phyloP scores from a whole-genome alignment of 2,797 vertebrate species.

The Hyperoplus lanceolatus region DNA sequence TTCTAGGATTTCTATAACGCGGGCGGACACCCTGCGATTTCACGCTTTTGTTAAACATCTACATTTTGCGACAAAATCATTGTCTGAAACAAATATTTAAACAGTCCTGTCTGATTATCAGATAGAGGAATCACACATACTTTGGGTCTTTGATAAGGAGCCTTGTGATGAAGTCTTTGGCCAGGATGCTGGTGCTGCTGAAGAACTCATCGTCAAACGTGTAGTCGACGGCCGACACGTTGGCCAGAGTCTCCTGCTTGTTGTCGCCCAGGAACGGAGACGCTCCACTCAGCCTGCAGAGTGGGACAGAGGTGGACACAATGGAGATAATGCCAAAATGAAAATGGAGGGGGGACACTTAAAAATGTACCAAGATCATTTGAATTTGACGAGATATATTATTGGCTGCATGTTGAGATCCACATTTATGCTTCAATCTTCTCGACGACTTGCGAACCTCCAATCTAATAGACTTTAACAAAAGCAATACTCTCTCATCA shows the following conservation, averaged over 20 bases:
- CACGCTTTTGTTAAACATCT: background rate
- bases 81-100: background rate
- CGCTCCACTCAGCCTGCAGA: slow-evolving; percentile 92
- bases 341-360: background rate
- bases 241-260: slow-evolving; percentile 98
- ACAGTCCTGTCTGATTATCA: background rate
- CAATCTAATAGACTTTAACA: background rate
- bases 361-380: fast-evolving
- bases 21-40: too few relatives aligned
- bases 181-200: slow-evolving; percentile 93
- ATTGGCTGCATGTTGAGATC: too few relatives aligned
- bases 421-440: background rate
- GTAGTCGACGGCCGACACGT: slow-evolving; percentile 97
- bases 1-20: too few relatives aligned
- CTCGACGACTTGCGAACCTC: background rate
- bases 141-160: slow-evolving; percentile 98
- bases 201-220: slow-evolving; percentile 98
- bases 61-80: background rate
- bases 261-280: slow-evolving; percentile 98
- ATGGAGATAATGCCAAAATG: background rate
- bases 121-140: slow-evolving; percentile 81
- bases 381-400: background rate
- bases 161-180: slow-evolving; percentile 97
- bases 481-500: background rate
- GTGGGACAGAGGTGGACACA: background rate